These are phyloP conservation scores for Aphelocoma californica DNA, from an alignment of 2,797 vertebrate species.

Conservation along the genomic window DNA sequence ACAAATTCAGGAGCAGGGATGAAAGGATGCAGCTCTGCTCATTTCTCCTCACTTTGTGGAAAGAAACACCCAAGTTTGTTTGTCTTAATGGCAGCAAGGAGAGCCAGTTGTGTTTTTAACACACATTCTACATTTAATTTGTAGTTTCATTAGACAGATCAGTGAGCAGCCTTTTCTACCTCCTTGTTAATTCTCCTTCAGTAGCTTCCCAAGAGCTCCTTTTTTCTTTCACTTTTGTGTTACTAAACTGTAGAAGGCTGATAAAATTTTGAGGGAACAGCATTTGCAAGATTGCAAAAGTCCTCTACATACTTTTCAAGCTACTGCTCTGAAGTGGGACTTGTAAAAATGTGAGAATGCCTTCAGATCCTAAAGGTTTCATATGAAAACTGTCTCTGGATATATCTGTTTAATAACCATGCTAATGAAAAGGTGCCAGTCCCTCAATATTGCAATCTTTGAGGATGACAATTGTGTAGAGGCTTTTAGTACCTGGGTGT, in stretches of 20 bases:
- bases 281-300: not conserved
- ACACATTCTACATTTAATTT: not conserved
- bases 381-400: not conserved
- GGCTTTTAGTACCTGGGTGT: not conserved
- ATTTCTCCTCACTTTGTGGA: not conserved
- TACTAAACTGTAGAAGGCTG: not conserved
- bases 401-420: not conserved
- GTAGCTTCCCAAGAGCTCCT: not conserved
- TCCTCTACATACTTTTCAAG: not conserved
- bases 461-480: not conserved
- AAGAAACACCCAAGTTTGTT: not conserved
- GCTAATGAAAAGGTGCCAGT: not conserved
- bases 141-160: not conserved
- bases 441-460: not conserved
- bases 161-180: not conserved
- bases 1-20: not conserved
- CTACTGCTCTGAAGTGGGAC: not conserved
- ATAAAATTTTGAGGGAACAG: not conserved
- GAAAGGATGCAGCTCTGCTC: not conserved
- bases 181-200: not conserved
- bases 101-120: not conserved
- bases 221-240: not conserved
- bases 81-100: not conserved
- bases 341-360: fast-evolving
- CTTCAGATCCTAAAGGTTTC: not conserved